Evolutionary conservation across 2,888 invertebrate genomes (phyloP), one percentile per base, ranked within the genome.

Genomic region (Steinernema hermaphroditum): DNA sequence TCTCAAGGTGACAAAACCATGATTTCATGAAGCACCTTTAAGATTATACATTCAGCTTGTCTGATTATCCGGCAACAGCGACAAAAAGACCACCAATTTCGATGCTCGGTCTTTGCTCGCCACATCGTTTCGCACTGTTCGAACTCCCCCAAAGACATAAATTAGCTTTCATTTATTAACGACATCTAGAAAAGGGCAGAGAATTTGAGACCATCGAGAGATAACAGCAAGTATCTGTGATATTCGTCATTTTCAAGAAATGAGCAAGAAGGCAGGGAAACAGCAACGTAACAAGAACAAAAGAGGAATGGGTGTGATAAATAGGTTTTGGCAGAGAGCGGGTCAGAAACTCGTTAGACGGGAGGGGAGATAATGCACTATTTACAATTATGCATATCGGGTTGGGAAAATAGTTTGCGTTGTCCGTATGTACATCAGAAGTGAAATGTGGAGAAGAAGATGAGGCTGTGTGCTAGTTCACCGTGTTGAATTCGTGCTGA

Each of bases 401-500:
- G 8, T 19, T 19, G 46, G 22, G 50, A 24, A 37, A 37, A 12
- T 8, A 37, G 12, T 12, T 37, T 12, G 4, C 37, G 37, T 4
- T 12, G 37, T 37, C 6, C 22, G 19, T 50, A 50, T 50, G 50
- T 32, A 34, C 29, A 62, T 8, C 4, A n/a, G 29, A 62, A 62
- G 62, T 62, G 62, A 62, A 62, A 32, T 62, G 29, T 2, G 62
- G 62, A 50, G 24, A 22, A 1, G n/a, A 19, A 24, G 50, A 22
- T 50, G 16, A 19, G 19, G 19, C 50, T 19, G 6, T 12, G 50
- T 50, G n/a, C 62, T 62, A 62, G 34, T 62, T 62, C 62, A 62
- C 62, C 62, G 62, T 62, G 62, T 32, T 77, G 74, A 83, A 80
- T 68, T 83, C 79, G 43, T 83, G 81, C 71, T 85, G 83, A 57